Evolutionary conservation across 2,113 vertebrate species (phyloP).

Genomic region (Muntiacus reevesi): DNA sequence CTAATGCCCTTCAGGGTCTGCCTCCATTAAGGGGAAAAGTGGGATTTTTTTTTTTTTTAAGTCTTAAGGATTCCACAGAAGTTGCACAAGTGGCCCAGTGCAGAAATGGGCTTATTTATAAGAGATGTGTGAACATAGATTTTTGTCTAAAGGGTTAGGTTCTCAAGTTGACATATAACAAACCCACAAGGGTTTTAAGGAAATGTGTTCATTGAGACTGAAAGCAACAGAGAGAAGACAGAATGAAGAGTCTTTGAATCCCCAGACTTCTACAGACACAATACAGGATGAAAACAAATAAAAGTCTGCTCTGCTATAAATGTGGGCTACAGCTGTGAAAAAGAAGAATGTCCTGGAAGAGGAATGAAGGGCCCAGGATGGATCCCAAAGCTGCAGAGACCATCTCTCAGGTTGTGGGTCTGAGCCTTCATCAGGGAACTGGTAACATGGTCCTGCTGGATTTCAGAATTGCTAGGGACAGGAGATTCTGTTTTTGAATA

Average conservation of each 20-base stretch:
- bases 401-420: not conserved
- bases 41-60: not conserved
- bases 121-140: not conserved
- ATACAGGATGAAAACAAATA: not conserved
- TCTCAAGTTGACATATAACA: not conserved
- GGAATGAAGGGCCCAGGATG: not conserved
- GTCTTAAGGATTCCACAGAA: not conserved
- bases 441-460: not conserved
- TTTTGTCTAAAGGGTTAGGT: not conserved
- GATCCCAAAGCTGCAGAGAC: not conserved
- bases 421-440: not conserved
- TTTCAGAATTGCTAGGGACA: not conserved
- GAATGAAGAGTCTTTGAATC: not conserved
- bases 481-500: not conserved
- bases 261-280: not conserved
- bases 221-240: not conserved
- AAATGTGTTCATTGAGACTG: not conserved
- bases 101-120: not conserved
- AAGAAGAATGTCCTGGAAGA: not conserved
- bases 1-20: not conserved
- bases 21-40: not conserved
- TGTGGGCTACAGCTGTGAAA: not conserved
- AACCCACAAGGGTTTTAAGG: not conserved
- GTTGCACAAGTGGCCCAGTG: not conserved
- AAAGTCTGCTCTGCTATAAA: not conserved